Evolutionary conservation across 1,140 invertebrate species (phyloP).

Genomic region (Chrysomallon squamiferum): DNA sequence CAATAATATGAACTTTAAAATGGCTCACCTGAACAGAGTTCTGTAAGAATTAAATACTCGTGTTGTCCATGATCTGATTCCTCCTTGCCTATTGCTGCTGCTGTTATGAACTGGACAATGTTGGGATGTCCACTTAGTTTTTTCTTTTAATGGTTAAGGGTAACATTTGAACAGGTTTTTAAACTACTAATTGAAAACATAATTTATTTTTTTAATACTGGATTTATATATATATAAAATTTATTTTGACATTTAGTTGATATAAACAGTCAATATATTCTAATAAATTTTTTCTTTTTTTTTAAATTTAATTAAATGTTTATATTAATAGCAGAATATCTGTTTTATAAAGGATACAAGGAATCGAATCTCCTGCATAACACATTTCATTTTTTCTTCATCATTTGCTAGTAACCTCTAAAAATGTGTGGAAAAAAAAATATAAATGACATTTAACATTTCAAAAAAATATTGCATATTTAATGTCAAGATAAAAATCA

Average conservation of each 20-base stretch:
- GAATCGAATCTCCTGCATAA: slow-evolving; percentile 67
- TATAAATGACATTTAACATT: not conserved
- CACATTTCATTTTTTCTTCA: slow-evolving; percentile 64
- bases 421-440: slow-evolving; percentile 31
- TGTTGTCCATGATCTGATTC: slow-evolving; percentile 64
- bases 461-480: too few relatives aligned
- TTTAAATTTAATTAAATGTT: too few relatives aligned
- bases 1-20: too few relatives aligned
- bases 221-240: too few relatives aligned
- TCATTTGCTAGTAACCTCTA: slow-evolving; percentile 67
- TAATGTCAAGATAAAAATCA: too few relatives aligned
- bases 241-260: too few relatives aligned
- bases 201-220: too few relatives aligned
- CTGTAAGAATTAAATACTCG: slow-evolving; percentile 68
- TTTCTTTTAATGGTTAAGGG: slow-evolving; percentile 60
- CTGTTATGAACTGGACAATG: slow-evolving; percentile 67
- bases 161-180: too few relatives aligned
- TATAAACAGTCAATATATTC: too few relatives aligned
- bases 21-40: slow-evolving; percentile 66
- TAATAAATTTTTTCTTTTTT: too few relatives aligned
- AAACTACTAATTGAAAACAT: too few relatives aligned
- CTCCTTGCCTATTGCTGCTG: slow-evolving; percentile 64
- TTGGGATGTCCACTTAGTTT: slow-evolving; percentile 67
- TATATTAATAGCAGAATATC: too few relatives aligned
- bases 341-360: slow-evolving; percentile 55